Evolutionary conservation across 2,888 invertebrate species (phyloP).

Genomic region (Cephus spinipes): DNA sequence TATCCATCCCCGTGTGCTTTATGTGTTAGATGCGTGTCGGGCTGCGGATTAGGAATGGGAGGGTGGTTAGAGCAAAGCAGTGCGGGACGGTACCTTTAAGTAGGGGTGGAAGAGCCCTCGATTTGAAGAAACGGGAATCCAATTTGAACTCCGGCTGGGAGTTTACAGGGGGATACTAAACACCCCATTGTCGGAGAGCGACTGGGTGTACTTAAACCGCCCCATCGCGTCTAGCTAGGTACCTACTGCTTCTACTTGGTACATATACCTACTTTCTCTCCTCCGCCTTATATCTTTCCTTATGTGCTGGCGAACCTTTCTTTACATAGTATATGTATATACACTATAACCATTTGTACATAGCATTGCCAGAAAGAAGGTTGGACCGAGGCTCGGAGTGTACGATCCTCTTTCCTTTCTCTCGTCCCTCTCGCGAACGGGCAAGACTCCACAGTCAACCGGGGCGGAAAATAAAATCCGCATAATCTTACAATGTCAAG

Average conservation of each 20-base stretch:
- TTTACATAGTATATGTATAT: background rate
- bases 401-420: background rate
- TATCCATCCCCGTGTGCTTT: conserved; percentile 14
- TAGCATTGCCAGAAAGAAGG: background rate
- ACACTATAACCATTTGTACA: background rate
- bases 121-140: conserved; percentile 52
- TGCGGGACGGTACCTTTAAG: conserved; percentile 1
- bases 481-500: background rate
- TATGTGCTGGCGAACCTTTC: background rate
- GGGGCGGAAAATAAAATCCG: background rate
- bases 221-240: conserved; percentile 6
- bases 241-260: background rate
- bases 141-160: conserved; percentile 39
- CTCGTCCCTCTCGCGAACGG: background rate
- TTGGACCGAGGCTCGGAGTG: background rate
- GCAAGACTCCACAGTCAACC: background rate
- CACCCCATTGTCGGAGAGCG: conserved; percentile 47
- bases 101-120: conserved; percentile 18
- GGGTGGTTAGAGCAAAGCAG: conserved; percentile 1
- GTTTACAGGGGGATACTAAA: conserved; percentile 37
- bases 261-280: background rate
- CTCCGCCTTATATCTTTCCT: background rate
- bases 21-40: conserved; percentile 5
- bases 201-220: conserved; percentile 42
- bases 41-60: conserved; percentile 11